Percentiles rank a stretch among this genome's conserved stretches.
Evolutionary conservation across 2,888 invertebrate species (phyloP).

Genomic region (Himalopsyche japonica): DNA sequence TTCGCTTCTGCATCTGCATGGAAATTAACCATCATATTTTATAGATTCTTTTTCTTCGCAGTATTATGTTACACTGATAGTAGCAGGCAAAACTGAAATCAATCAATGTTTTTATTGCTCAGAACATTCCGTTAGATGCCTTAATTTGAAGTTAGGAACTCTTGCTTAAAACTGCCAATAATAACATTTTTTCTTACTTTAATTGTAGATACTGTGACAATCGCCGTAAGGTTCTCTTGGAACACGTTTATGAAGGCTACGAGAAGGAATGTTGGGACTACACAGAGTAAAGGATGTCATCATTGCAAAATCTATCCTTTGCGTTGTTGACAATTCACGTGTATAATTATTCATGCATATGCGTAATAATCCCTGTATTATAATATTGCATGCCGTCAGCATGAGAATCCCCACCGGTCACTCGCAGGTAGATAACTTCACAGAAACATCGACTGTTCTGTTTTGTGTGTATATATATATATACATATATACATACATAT

Average conservation of each 20-base stretch:
- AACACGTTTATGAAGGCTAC: slow-evolving; percentile 98
- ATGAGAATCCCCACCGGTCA: not conserved
- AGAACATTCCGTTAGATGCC: no score
- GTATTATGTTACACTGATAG: no score
- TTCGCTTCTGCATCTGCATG: no score
- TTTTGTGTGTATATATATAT: not conserved
- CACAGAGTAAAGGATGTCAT: slow-evolving; percentile 68
- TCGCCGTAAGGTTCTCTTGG: slow-evolving; percentile 90
- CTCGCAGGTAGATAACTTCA: not conserved
- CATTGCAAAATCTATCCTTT: not conserved
- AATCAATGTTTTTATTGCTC: no score
- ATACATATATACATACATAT: not conserved
- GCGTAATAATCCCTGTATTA: not conserved
- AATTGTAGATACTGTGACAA: slow-evolving; percentile 92
- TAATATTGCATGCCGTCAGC: not conserved
- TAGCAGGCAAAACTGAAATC: no score
- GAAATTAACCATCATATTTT: no score
- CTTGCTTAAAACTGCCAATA: no score
- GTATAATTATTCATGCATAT: not conserved
- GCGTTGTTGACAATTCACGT: not conserved
- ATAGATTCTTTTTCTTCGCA: no score
- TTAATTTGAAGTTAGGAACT: no score
- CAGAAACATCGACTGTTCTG: not conserved
- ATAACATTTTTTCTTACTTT: slow-evolving; percentile 37
- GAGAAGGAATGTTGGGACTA: slow-evolving; percentile 99